Evolutionary conservation across 2,888 invertebrate genomes (phyloP), one percentile per base, ranked within the genome.

Genomic region (Tetheella fluctuosa): DNA sequence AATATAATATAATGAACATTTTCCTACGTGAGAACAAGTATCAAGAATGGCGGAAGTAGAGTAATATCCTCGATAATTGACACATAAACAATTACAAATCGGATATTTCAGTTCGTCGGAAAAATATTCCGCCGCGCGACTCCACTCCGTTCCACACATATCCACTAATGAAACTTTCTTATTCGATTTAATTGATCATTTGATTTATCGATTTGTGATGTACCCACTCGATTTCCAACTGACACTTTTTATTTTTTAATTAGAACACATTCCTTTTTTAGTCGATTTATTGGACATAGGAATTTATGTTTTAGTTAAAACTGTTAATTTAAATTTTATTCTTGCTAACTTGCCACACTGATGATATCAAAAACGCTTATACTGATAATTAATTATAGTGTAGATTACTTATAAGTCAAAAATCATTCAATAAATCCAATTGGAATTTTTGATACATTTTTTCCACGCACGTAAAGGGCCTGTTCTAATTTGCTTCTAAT

Each of bases 181-280:
- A 74, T 76, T 73, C 66, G 72, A 74, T 61, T 61, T 74, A 74
- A 76, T 77, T 78, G 72, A 81, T 77, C 73, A 68, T 70, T 68
- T 70, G 73, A 80, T 76, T 74, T 76, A 80, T 78, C 62, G 76
- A 79, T 76, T 61, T 59, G 54, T 59, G 62, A 65, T 64, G 64
- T 69, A 62, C n/a, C n/a, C n/a, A n/a, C 64, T 69, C 73, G 71
- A 72, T 75, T 74, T 71, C 65, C 56, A 62, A 68, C 58, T 39
- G 55, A 37, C 59, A 59, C 69, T 76, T 80, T 79, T 80, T 78
- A 72, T 74, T 79, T 83, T 70, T 78, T 48, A 78, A 80, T 77
- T 71, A 77, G 76, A 65, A 58, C 60, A 67, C 68, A 75, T 79
- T 81, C 67, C 48, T 69, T 59, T 52, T 58, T 52, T 23, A 34